phyloP scores from a whole-genome alignment of 2,113 vertebrate species.

The Macaca mulatta region DNA sequence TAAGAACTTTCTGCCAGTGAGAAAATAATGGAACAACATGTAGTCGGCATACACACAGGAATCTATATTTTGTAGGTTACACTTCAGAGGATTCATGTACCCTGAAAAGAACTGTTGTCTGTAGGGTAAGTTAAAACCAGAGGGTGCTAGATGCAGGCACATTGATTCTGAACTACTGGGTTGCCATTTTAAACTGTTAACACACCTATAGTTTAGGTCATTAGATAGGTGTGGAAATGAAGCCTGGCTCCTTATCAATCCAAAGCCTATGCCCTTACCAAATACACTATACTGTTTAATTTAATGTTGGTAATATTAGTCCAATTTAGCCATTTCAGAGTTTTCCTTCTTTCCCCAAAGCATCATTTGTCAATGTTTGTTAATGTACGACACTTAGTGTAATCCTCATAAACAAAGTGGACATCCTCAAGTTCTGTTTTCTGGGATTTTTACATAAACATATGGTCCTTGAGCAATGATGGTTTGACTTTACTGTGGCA shows the following conservation, averaged over 20 bases:
- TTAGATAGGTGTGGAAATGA: too few species aligned
- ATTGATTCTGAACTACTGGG: background rate
- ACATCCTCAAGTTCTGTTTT: background rate
- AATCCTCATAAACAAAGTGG: background rate
- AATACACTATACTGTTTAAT: fast-evolving
- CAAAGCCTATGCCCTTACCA: background rate
- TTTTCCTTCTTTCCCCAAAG: background rate
- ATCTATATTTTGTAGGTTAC: background rate
- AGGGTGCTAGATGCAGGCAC: too few species aligned
- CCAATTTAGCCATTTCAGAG: background rate
- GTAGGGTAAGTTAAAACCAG: too few species aligned
- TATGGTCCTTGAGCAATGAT: too few species aligned
- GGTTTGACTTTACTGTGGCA: background rate
- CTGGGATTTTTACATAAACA: background rate
- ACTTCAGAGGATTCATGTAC: background rate
- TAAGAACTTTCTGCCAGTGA: background rate
- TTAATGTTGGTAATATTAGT: background rate
- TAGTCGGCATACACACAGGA: fast-evolving
- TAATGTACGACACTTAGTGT: background rate
- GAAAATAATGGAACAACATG: background rate
- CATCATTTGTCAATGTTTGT: background rate
- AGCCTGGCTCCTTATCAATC: too few species aligned
- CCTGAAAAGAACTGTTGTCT: background rate
- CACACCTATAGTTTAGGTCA: background rate
- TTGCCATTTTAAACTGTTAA: background rate